phyloP scores from a whole-genome alignment of 2,797 vertebrate species.

The Coregonus sp. region DNA sequence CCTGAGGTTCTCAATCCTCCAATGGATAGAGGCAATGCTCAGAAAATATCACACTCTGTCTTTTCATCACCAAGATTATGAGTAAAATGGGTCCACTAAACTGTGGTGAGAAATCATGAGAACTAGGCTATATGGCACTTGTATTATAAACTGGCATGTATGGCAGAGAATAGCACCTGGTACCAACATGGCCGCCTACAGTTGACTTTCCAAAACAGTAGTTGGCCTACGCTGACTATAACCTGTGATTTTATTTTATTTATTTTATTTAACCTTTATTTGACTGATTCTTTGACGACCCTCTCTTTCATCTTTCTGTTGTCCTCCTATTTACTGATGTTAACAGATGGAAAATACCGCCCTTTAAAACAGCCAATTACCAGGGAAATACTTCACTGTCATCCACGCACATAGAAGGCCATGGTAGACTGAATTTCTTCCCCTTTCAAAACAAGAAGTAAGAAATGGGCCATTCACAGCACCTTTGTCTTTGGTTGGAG shows the following conservation, averaged over 20 bases:
- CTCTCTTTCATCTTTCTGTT: not conserved
- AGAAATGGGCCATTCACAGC: not conserved
- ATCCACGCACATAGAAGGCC: not conserved
- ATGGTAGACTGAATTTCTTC: not conserved
- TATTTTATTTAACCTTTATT: not conserved
- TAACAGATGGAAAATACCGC: not conserved
- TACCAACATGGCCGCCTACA: too few species aligned
- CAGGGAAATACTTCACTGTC: not conserved
- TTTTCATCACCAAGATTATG: not conserved
- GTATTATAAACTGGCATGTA: not conserved
- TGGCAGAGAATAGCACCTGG: not conserved
- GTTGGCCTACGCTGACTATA: not conserved
- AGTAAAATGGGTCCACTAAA: not conserved
- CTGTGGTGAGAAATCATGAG: not conserved
- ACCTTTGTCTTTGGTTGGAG: too few species aligned
- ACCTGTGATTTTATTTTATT: not conserved
- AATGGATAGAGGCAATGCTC: not conserved
- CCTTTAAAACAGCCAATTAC: not conserved
- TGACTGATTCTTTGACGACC: not conserved
- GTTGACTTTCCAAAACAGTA: not conserved
- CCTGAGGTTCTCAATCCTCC: not conserved
- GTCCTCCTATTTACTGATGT: not conserved
- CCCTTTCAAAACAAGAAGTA: not conserved
- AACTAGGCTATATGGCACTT: not conserved
- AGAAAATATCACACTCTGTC: not conserved